Base-by-base conservation (phyloP, 1,140 invertebrate species). In the Acromyrmex heyeri region DNA sequence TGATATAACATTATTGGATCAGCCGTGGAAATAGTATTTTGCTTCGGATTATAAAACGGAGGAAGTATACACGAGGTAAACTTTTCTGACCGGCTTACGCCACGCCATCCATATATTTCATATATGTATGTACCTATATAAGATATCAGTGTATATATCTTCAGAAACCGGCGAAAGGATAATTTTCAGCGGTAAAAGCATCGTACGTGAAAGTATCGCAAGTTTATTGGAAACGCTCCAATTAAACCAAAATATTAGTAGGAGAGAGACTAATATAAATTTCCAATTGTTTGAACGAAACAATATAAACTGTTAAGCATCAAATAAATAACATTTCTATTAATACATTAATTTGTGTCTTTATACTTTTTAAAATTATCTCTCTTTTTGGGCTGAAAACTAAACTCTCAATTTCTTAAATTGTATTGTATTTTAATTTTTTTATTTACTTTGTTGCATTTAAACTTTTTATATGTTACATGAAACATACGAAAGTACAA, bases 1-100 rank as follows among this genome's bases (percentile, higher is more conserved):
- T 16, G 24, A 14, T 64, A 18, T 79, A 79, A 79, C 30, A 67
- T 14, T 27, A 27, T 55, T 67, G 64, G 10, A 70, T 79, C n/a
- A 53, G 6, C 18, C 30, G 10, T 59, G 16, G 53, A 72, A 82
- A 59, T 82, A 64, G 12, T 38, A 7, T 72, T 81, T 70, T 57
- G 30, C 57, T 82, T 55, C 34, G 53, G 53, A 82, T 82, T 72
- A 59, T 82, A 48, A 82, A 82, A 72, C 16, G 16, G 18, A 65
- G 24, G 59, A 79, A 48, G 57, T 27, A 3, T 34, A 53, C 27
- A 30, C n/a, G 48, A 38, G 21, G 18, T 16, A 72, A 82, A 82
- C 48, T 72, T 82, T 72, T 44, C 65, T 78, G 76, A 64, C 44
- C 34, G 78, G 53, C 55, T 38, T 24, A 27, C 6, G 16, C 38